Base-by-base conservation (phyloP, 2,888 invertebrate genomes). In the Catonia carolina region DNA sequence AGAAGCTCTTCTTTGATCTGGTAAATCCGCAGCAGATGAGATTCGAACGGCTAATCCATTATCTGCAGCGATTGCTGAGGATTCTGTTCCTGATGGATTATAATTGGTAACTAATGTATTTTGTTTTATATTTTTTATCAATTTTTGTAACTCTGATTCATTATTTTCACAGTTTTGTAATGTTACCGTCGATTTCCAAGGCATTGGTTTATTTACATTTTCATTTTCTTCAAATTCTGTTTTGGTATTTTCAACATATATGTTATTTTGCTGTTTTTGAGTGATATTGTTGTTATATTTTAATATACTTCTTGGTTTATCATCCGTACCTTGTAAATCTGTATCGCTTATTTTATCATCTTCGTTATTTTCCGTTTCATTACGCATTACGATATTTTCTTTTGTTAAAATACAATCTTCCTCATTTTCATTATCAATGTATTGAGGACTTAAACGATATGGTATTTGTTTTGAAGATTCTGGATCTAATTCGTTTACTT, bases 61-160 rank as follows among this genome's bases (percentile, higher is more conserved):
- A 49, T 61, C 54, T 15, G 64, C 64, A 5, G 60, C 53, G 12
- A 56, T 53, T 17, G 61, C 53, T 5, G 50, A 58, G 17, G 37
- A 36, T 51, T 56, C 51, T 22, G 18, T 1, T 31, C 20, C 20
- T 18, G 23, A 14, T 10, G 56, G 3, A 12, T 20, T 42, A 23
- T 45, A 23, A 23, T 20, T 22, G n/a, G 22, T 27, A 45, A 17
- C 20, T 27, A 45, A 5, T 4, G 45, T 14, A 14, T 20, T 45
- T 27, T 27, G 22, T 60, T 37, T 62, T 64, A 49, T 62, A 39
- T 68, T 69, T 59, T 67, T 68, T 17, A 72, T 63, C 31, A 71
- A 60, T 63, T 69, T 70, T 58, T 72, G 72, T 58, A 71, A 71
- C 58, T 73, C 72, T 18, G 71, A 69, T 61, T 67, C 64, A 4